Base-by-base conservation (phyloP, 2,113 vertebrate species). In the Sturnira hondurensis region DNA sequence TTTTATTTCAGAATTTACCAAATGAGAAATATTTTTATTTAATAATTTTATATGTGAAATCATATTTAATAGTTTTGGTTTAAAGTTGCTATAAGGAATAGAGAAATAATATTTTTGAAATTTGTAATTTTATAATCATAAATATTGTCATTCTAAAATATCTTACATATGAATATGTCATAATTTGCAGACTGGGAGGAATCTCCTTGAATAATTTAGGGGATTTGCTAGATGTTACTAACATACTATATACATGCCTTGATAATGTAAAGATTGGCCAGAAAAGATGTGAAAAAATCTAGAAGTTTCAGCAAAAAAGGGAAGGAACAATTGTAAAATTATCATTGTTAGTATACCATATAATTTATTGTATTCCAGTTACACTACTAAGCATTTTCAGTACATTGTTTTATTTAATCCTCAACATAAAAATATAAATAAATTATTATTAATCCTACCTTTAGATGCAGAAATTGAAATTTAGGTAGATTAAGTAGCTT, bases 401-500 rank as follows among this genome's bases (percentile, higher is more conserved):
- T 89, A 82, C 61, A 56, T 87, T 93, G 43, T 89, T 74, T 85
- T 85, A 58, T 86, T 92, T 86, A 50, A 47, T 85, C 4, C 33
- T 91, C 52, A 87, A 77, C n/a, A 43, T 56, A 11, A 52, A 86
- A 80, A 47, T 56, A 12, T 70, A 87, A 80, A 41, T 71, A 16
- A 43, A 16, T 28, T 78, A 67, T 68, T 63, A 31, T 78, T 73
- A 83, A 65, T 83, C 26, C 38, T 9, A 80, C 20, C 19, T 86
- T 83, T 76, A 71, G 41, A 41, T 93, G 38, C 9, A 47, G n/a
- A 95, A 96, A 58, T 84, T 95, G 70, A 95, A 31, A n/a, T 78
- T 61, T 56, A 65, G 22, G 61, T 33, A 87, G 45, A 86, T 87
- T 61, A 93, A 96, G 65, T 89, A 95, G 89, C 19, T 95, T 95